Evolutionary conservation across 2,797 vertebrate genomes (phyloP).

Genomic region (Notoglanidium macrostoma): DNA sequence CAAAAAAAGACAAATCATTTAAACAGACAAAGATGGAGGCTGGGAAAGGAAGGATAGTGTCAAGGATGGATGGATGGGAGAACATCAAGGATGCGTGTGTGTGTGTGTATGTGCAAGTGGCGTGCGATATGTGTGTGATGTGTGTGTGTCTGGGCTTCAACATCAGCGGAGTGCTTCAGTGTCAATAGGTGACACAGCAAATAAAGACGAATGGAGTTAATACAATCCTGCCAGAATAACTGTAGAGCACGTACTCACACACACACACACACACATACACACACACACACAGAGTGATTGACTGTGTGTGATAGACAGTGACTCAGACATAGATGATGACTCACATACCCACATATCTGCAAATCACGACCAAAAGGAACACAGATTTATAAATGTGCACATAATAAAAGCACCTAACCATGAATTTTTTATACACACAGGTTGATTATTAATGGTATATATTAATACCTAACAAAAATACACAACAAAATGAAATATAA

Average conservation of each 20-base stretch:
- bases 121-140: slow-evolving; percentile 15
- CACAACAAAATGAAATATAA: background rate
- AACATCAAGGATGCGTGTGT: slow-evolving; percentile 37
- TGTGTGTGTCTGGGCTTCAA: slow-evolving; percentile 53
- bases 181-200: slow-evolving; percentile 66
- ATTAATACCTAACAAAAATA: background rate
- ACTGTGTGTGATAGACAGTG: background rate
- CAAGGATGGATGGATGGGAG: slow-evolving; percentile 24
- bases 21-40: slow-evolving; percentile 52
- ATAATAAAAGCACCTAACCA: background rate
- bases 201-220: slow-evolving; percentile 74
- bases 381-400: background rate
- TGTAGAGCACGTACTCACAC: slow-evolving; percentile 20
- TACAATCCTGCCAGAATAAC: slow-evolving; percentile 65
- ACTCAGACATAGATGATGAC: slow-evolving; percentile 19
- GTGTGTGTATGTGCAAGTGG: slow-evolving; percentile 42
- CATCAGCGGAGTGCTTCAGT: slow-evolving; percentile 58
- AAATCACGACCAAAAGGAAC: background rate
- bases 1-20: slow-evolving; percentile 36
- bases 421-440: background rate
- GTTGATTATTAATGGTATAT: background rate
- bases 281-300: background rate
- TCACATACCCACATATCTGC: background rate
- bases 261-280: slow-evolving; percentile 5
- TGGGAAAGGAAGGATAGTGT: slow-evolving; percentile 44